Evolutionary conservation across 2,113 vertebrate species (phyloP).

Genomic region (Neomonachus schauinslandi): DNA sequence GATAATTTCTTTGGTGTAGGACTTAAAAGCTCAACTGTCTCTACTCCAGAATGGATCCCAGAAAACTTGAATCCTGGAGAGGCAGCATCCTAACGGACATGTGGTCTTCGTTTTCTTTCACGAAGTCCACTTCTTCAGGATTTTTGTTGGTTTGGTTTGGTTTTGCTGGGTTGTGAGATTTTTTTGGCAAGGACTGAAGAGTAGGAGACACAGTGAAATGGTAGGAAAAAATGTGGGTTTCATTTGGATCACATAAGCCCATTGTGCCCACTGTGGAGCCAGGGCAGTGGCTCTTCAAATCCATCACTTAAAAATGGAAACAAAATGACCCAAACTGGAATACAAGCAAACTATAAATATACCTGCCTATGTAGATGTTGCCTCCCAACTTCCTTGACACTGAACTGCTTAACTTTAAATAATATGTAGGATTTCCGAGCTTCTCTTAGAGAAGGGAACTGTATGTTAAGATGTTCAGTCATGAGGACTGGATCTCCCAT

Average conservation of each 20-base stretch:
- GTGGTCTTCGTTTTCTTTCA: background rate
- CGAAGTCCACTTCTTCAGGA: no score
- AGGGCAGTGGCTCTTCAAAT: background rate
- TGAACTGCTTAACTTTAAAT: conserved; percentile 21
- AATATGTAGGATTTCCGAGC: background rate
- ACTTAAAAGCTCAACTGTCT: background rate
- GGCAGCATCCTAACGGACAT: background rate
- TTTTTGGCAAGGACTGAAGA: background rate
- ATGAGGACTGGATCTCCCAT: background rate
- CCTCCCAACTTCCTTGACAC: background rate
- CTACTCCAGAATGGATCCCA: background rate
- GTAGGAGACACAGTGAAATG: background rate
- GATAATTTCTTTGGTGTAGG: conserved; percentile 45
- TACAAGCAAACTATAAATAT: conserved; percentile 54
- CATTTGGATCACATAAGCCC: background rate
- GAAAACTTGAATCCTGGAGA: background rate
- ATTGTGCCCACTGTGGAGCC: background rate
- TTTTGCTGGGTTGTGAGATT: background rate
- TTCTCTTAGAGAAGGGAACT: conserved; percentile 58
- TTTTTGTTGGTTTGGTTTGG: background rate
- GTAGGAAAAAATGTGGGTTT: background rate
- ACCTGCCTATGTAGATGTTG: background rate
- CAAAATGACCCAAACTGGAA: background rate
- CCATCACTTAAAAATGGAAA: background rate
- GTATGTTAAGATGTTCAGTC: background rate